Evolutionary conservation across 2,797 vertebrate genomes (phyloP), one percentile per base, ranked within the genome.

Genomic region (Ibycter americanus): DNA sequence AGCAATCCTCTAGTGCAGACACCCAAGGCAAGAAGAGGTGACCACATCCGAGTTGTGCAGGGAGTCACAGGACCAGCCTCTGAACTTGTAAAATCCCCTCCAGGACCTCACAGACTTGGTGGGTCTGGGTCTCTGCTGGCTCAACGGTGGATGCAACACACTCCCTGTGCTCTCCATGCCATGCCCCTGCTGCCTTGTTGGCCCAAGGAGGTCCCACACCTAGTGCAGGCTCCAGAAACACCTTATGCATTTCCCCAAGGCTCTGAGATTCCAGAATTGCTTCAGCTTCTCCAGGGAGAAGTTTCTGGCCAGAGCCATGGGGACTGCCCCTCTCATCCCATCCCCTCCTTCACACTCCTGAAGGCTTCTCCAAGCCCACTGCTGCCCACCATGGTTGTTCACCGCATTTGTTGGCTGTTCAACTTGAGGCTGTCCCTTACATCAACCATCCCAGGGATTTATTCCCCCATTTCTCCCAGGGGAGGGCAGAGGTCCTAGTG

Each of bases 311-410:
- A 91, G 42, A 77, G 18, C 15, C 44, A n/a, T 0, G 3, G 38
- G 49, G 23, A 38, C 6, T 42, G 6, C n/a, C 12, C n/a, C 51
- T 25, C 49, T 47, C 15, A 92, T 21, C 47, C 47, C 36, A 86
- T 2, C 20, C 32, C 31, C 8, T 83, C 31, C 66, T 73, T n/a
- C 56, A 26, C 12, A 11, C 29, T 66, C 49, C 21, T 13, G 26
- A 6, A 46, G 7, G 11, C 8, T 76, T 56, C 79, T 65, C 74
- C 68, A 74, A 1, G 26, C 61, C 66, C 34, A 3, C 25, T 40
- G n/a, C 63, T 65, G 36, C 31, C 52, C 38, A 9, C 20, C 54
- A 8, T 0, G 0, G 27, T 5, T 17, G 19, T 3, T 36, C 21
- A 56, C 31, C 21, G 3, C 61, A 74, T 29, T 66, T 42, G 12